Evolutionary conservation across 2,797 vertebrate species (phyloP), one percentile per base, ranked within the genome.

Genomic region (Decapterus maruadsi): DNA sequence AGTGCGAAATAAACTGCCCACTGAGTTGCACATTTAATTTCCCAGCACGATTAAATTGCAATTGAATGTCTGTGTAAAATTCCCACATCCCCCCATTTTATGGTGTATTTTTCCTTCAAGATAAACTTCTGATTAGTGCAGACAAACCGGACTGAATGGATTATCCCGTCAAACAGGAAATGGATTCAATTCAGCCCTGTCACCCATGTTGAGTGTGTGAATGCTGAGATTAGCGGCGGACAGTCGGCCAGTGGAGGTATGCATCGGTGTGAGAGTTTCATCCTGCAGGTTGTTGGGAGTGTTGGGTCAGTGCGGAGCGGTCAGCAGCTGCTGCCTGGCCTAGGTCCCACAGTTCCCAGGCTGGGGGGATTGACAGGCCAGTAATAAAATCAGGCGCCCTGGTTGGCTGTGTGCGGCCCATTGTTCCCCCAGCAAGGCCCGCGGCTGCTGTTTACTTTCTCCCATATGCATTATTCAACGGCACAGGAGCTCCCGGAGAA

Each of bases 391-490:
- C 96, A 97, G 96, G 96, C 96, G 95, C 96, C 97, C 97, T 93
- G 96, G 97, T 96, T 96, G 97, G 97, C 96, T 96, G 96, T 95
- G 97, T 96, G 90, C 96, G 86, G 94, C 86, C 96, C 95, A 98
- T 99, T 99, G 97, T 99, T 97, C 96, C 87, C 12, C 89, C 96
- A 95, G 96, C 97, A 96, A 97, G 96, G 97, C 97, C 97, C 96
- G 95, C 96, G 96, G 97, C 98, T 98, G 97, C 97, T 99, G 97
- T 99, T 98, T 98, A 97, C 98, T 97, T 97, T 98, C 98, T 99
- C 98, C 97, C 98, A 98, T 97, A 99, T 99, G 94, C 97, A 99
- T 99, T 99, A 99, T 99, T 99, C 98, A 99, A 97, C 96, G 97
- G 96, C 96, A 95, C 96, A 97, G 97, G 96, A 98, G 97, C 97